These are phyloP conservation scores for Lasioglossum calceatum DNA, from an alignment of 2,888 invertebrate genomes.

Conservation along the genomic window DNA sequence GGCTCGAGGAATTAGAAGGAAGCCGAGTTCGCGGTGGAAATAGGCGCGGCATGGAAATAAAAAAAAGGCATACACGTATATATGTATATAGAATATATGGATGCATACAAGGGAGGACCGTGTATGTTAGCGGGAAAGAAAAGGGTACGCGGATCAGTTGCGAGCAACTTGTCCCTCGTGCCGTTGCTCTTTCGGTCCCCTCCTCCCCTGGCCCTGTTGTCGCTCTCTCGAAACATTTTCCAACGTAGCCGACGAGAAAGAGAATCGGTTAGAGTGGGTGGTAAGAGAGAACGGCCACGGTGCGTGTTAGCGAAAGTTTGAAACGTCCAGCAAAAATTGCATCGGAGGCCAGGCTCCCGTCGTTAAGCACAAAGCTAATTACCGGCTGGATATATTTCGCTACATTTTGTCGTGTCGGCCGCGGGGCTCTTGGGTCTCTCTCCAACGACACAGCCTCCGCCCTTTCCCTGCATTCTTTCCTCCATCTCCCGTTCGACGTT, in stretches of 20 bases:
- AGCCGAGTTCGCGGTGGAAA: background rate
- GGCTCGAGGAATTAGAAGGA: background rate
- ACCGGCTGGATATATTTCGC: slow-evolving; percentile 70
- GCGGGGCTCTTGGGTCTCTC: slow-evolving; percentile 59
- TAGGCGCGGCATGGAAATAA: slow-evolving; percentile 8
- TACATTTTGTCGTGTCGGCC: slow-evolving; percentile 72
- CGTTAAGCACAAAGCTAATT: slow-evolving; percentile 75
- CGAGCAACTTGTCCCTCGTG: slow-evolving; percentile 56
- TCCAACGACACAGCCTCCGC: slow-evolving; percentile 5
- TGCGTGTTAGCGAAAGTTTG: slow-evolving; percentile 70
- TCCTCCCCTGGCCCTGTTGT: slow-evolving; percentile 39
- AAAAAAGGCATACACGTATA: background rate
- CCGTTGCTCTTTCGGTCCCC: slow-evolving; percentile 36
- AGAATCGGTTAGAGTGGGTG: slow-evolving; percentile 60
- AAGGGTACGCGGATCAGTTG: slow-evolving; percentile 49
- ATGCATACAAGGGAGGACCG: background rate
- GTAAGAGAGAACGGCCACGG: slow-evolving; percentile 59
- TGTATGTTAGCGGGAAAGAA: slow-evolving; percentile 16
- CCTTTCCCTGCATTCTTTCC: slow-evolving; percentile 12
- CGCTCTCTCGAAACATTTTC: slow-evolving; percentile 59
- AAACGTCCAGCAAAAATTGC: slow-evolving; percentile 73
- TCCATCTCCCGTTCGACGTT: slow-evolving; percentile 41
- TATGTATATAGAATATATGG: background rate
- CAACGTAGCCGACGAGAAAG: slow-evolving; percentile 53
- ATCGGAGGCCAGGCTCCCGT: slow-evolving; percentile 57